Evolutionary conservation across 2,797 vertebrate genomes (phyloP).

Genomic region (Erithacus rubecula): DNA sequence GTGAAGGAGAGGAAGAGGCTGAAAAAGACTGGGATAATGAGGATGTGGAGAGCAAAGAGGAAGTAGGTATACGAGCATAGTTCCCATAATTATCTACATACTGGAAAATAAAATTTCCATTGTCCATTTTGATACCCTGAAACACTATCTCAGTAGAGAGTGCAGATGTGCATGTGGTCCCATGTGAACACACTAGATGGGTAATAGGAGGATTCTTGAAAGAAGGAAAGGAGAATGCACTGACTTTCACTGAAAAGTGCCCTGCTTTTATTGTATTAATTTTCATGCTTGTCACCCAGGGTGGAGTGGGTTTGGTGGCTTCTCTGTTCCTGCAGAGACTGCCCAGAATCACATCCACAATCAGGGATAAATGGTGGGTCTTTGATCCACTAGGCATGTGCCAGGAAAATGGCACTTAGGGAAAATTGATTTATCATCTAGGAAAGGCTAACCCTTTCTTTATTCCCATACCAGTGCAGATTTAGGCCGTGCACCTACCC

Average conservation of each 20-base stretch:
- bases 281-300: not conserved
- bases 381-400: not conserved
- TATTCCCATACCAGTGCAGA: not conserved
- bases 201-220: not conserved
- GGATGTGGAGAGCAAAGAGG: slow-evolving; percentile 74
- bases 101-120: not conserved
- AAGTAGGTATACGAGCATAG: slow-evolving; percentile 71
- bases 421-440: not conserved
- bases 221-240: not conserved
- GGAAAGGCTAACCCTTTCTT: not conserved
- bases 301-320: not conserved
- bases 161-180: not conserved
- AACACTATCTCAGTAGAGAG: not conserved
- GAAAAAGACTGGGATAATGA: slow-evolving; percentile 74
- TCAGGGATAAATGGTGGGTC: not conserved
- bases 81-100: not conserved
- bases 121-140: not conserved
- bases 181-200: not conserved
- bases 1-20: slow-evolving; percentile 78
- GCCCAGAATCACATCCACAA: not conserved
- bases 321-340: not conserved
- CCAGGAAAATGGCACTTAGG: not conserved
- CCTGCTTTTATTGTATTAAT: not conserved
- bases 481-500: not conserved
- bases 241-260: not conserved